Evolutionary conservation across 2,888 invertebrate genomes (phyloP), one percentile per base, ranked within the genome.

Genomic region (Strigamia crassipes): DNA sequence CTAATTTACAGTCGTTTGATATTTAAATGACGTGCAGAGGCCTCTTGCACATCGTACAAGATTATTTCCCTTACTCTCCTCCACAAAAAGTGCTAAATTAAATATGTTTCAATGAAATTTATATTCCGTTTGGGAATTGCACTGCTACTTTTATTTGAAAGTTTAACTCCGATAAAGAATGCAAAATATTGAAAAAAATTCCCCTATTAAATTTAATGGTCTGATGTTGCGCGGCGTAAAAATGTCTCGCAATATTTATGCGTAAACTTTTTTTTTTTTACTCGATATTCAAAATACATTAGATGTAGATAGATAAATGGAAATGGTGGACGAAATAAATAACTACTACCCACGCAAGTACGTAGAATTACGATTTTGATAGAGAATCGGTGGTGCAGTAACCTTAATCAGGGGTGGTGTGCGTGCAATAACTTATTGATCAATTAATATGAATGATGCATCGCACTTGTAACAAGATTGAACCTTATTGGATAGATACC

Each of bases 1-100:
- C 23, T 61, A 61, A 61, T 61, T 61, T 61, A 61, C 61, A 61
- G 18, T 61, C 61, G 61, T 61, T 61, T 61, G 61, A 61, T 61
- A 61, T 61, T 61, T 61, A 61, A 61, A 61, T 61, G 61, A 61
- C 21, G 61, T 61, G 61, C 9, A 21, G 23, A 23, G 18, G 61
- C 23, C n/a, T 21, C 61, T 61, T 15, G 61, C 61, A 61, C 18
- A 18, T 61, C 23, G 61, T 61, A 61, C 15, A 61, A 61, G 61
- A 61, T 61, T 61, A 21, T 61, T 61, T 1, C 23, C 23, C 9
- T 56, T 56, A n/a, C n/a, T n/a, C 51, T 51, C 10, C 18, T 13
- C 0, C 18, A 12, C 51, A 1, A 10, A 51, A 51, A 51, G 5
- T 13, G 15, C 51, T 51, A 51, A 51, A 51, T 51, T 51, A 51